phyloP scores from a whole-genome alignment of 2,113 vertebrate genomes.

The Nibea albiflora region DNA sequence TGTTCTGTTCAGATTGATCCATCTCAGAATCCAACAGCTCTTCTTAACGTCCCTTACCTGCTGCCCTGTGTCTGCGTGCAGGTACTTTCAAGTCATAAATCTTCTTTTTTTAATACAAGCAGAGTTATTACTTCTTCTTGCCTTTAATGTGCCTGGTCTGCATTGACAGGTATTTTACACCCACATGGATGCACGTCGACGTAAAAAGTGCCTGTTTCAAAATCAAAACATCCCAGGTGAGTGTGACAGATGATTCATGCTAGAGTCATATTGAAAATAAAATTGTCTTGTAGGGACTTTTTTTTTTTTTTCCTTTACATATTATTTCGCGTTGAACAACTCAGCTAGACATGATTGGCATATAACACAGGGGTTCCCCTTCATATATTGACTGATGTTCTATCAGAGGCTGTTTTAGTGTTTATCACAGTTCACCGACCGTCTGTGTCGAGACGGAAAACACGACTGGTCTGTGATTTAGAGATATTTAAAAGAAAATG shows the following conservation, averaged over 20 bases:
- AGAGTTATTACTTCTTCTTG: neutral
- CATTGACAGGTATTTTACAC: constrained; percentile 74
- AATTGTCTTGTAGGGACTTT: neutral
- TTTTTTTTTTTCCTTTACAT: neutral
- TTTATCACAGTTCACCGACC: neutral
- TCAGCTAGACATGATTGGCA: neutral
- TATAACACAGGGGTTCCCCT: neutral
- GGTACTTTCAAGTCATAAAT: constrained; percentile 64
- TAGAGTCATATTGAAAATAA: neutral
- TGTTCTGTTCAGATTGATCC: constrained; percentile 67
- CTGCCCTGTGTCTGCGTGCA: constrained; percentile 83
- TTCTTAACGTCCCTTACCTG: constrained; percentile 74
- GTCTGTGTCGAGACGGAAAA: neutral
- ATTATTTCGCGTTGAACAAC: neutral
- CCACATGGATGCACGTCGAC: constrained; percentile 77
- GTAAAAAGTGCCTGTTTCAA: constrained; percentile 84
- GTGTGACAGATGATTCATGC: constrained; percentile 42
- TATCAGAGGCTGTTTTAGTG: neutral
- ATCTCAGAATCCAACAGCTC: constrained; percentile 39
- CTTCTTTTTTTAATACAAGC: no score
- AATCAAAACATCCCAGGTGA: constrained; percentile 80
- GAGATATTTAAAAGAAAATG: neutral
- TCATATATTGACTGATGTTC: neutral
- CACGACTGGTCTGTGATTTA: neutral
- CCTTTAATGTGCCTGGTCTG: constrained; percentile 22